phyloP scores from a whole-genome alignment of 2,888 invertebrate species.

The Dioctria rufipes region DNA sequence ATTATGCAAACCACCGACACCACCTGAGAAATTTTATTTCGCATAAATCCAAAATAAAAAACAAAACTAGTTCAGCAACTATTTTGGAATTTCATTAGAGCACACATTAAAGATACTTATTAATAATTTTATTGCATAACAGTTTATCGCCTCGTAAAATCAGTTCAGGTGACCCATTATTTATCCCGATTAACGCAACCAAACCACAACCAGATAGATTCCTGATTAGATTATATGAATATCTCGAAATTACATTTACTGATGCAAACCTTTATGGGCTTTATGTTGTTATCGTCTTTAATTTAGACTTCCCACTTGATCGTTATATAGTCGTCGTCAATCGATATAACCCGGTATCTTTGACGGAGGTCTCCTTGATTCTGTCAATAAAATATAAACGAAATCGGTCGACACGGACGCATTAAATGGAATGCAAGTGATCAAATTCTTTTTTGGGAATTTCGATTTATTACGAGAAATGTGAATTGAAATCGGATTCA shows the following conservation, averaged over 20 bases:
- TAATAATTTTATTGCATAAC: slow-evolving; percentile 35
- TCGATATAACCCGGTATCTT: too few relatives aligned
- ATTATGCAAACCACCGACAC: background rate
- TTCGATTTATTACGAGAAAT: background rate
- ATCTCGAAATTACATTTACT: too few relatives aligned
- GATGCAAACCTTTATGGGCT: slow-evolving; percentile 15
- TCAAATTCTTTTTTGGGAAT: background rate
- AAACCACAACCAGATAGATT: background rate
- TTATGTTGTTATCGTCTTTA: slow-evolving; percentile 4
- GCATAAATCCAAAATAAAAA: background rate
- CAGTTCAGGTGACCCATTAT: slow-evolving; percentile 4
- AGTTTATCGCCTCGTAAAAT: slow-evolving; percentile 12
- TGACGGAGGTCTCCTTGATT: background rate
- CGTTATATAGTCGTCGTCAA: background rate
- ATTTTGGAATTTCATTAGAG: slow-evolving; percentile 29
- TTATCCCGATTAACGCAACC: background rate
- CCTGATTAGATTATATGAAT: slow-evolving; percentile 21
- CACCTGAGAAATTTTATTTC: slow-evolving; percentile 2
- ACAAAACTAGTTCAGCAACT: slow-evolving; percentile 6
- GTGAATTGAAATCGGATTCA: slow-evolving; percentile 19
- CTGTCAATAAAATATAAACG: background rate
- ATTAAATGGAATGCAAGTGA: background rate
- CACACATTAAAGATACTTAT: background rate
- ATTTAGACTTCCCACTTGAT: slow-evolving; percentile 11
- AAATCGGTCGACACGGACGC: background rate